Conservation (phyloP, 2,113 vertebrate species). For the Myotis brandtii region DNA sequence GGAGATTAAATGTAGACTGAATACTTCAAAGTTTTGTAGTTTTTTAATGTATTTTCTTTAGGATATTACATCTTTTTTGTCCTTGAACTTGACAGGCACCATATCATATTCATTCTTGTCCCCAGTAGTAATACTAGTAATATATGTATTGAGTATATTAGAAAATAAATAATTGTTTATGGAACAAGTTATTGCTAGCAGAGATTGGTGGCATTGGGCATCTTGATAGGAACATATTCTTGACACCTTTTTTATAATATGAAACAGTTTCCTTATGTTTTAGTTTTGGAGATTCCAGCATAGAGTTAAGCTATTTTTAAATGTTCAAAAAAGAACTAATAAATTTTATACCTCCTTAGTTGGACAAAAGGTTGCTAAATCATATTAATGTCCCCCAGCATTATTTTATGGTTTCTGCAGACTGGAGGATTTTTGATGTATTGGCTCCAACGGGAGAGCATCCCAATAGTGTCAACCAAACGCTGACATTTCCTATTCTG, state of each 20-base stretch:
- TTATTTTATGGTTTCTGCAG: constrained; percentile 21
- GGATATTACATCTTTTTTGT: background rate
- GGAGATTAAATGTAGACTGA: background rate
- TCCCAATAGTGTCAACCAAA: background rate
- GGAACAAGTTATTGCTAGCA: background rate
- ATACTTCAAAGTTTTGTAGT: background rate
- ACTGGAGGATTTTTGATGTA: background rate
- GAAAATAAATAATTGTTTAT: background rate
- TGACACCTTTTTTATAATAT: background rate
- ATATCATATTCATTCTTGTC: background rate
- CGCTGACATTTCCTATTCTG: constrained; percentile 1
- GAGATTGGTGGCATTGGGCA: background rate
- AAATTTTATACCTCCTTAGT: background rate
- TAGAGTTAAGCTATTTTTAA: constrained; percentile 29
- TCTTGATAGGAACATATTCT: background rate
- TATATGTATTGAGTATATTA: background rate
- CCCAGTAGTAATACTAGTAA: background rate
- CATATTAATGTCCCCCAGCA: background rate
- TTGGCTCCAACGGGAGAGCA: background rate
- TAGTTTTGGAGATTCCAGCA: constrained; percentile 12
- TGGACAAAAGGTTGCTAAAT: constrained; percentile 37
- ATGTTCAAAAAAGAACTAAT: background rate
- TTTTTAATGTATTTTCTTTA: background rate
- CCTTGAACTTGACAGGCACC: background rate
- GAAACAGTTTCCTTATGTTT: background rate